Conservation (phyloP, 2,113 vertebrate genomes). For the Bubo bubo region DNA sequence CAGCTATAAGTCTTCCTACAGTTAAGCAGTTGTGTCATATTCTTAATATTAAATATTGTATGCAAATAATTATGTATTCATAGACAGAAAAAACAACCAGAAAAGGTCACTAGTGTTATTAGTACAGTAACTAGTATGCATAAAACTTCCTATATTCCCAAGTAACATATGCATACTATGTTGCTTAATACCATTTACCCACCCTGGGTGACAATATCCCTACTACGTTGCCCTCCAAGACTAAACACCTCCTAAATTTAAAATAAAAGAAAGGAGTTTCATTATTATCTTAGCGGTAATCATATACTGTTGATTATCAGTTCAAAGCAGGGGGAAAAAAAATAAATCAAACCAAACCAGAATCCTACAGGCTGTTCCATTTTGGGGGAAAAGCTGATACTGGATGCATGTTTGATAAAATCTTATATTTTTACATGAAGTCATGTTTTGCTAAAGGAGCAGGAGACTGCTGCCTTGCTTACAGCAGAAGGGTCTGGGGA, state of each 20-base stretch:
- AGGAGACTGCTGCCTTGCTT: not conserved
- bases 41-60: not conserved
- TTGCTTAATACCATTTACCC: not conserved
- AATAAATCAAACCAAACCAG: not conserved
- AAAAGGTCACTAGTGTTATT: not conserved
- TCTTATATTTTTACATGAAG: not conserved
- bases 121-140: not conserved
- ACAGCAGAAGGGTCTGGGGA: not conserved
- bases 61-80: not conserved
- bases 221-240: not conserved
- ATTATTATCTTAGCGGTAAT: not conserved
- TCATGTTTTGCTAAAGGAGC: not conserved
- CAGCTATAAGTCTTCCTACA: not conserved
- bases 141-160: not conserved
- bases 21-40: slow-evolving; percentile 5
- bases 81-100: not conserved
- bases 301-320: not conserved
- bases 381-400: not conserved
- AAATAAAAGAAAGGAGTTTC: not conserved
- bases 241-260: not conserved
- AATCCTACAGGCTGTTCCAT: not conserved
- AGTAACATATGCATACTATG: not conserved
- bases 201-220: not conserved
- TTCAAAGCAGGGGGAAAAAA: not conserved
- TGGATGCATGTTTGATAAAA: not conserved